Evolutionary conservation across 1,140 invertebrate species (phyloP).

Genomic region (Drosophila sproati): DNA sequence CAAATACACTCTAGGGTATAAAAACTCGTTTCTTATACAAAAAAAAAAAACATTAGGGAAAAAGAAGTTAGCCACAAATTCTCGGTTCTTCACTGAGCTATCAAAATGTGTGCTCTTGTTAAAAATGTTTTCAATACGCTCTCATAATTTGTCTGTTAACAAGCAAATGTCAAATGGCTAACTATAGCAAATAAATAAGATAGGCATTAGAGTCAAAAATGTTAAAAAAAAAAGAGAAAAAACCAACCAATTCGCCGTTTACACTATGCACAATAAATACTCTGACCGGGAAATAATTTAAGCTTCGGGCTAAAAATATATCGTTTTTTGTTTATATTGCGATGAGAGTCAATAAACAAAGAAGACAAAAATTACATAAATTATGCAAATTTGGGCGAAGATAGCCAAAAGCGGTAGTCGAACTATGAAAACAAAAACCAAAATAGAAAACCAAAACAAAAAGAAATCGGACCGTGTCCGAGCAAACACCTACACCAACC

Average conservation of each 20-base stretch:
- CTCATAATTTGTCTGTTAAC: constrained; percentile 5
- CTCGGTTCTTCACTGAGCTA: not conserved
- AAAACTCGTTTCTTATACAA: too few relatives aligned
- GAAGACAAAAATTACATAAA: constrained; percentile 58
- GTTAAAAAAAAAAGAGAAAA: not conserved
- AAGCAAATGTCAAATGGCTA: constrained; percentile 11
- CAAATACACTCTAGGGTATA: too few relatives aligned
- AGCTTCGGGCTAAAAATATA: constrained; percentile 26
- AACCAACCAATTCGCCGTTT: not conserved
- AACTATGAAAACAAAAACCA: constrained; percentile 35
- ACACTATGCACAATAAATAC: constrained; percentile 6
- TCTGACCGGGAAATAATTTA: constrained; percentile 10
- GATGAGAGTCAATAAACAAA: constrained; percentile 38
- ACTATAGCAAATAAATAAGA: constrained; percentile 13
- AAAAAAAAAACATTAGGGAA: too few relatives aligned
- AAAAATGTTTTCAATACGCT: not conserved
- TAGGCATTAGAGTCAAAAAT: constrained; percentile 16
- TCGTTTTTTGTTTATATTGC: constrained; percentile 30
- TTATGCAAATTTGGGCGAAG: constrained; percentile 66
- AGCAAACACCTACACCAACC: constrained; percentile 35
- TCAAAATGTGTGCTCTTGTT: not conserved
- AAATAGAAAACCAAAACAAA: constrained; percentile 42
- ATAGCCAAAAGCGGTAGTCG: constrained; percentile 55
- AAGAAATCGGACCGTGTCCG: constrained; percentile 47
- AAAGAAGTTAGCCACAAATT: not conserved